Percentiles rank a stretch among this genome's conserved stretches.
Conservation (phyloP, 2,113 vertebrate genomes). For the Laterallus jamaicensis region DNA sequence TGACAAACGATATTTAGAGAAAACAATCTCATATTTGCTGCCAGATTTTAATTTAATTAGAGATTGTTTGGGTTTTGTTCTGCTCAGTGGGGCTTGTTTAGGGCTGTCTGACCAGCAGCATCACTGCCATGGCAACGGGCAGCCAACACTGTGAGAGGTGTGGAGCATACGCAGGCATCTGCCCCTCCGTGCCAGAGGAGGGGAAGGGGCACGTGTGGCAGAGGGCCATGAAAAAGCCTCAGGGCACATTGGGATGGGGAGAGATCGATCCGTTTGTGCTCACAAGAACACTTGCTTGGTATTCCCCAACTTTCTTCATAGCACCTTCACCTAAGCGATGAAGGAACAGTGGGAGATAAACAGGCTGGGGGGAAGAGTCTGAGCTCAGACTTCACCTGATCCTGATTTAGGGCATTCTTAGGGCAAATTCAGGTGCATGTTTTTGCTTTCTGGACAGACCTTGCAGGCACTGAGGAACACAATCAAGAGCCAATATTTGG, state of each 20-base stretch:
- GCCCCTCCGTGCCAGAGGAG: slow-evolving; percentile 34
- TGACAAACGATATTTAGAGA: neutral
- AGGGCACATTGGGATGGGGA: too few species aligned
- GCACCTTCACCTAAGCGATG: fast-evolving
- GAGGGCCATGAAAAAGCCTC: neutral
- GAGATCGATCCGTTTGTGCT: neutral
- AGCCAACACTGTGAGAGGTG: slow-evolving; percentile 44
- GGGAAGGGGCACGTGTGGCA: neutral
- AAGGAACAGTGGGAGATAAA: neutral
- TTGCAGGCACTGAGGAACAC: neutral
- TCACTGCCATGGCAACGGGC: slow-evolving; percentile 72
- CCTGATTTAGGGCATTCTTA: neutral
- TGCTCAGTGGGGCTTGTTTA: slow-evolving; percentile 59
- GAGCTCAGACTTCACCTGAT: neutral
- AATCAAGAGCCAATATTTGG: neutral
- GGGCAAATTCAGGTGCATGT: neutral
- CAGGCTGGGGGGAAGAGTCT: neutral
- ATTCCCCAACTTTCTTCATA: neutral
- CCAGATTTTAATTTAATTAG: slow-evolving; percentile 69
- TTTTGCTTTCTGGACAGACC: neutral
- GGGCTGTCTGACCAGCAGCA: slow-evolving; percentile 71
- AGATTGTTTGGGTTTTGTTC: slow-evolving; percentile 69
- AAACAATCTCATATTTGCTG: slow-evolving; percentile 40
- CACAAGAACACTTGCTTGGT: neutral
- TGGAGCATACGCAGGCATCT: slow-evolving; percentile 7